A percentile compares a stretch with the other conserved stretches of the same genome.
These are phyloP conservation scores for Chouioia cunea DNA, from an alignment of 2,888 invertebrate species.

Conservation along the genomic window DNA sequence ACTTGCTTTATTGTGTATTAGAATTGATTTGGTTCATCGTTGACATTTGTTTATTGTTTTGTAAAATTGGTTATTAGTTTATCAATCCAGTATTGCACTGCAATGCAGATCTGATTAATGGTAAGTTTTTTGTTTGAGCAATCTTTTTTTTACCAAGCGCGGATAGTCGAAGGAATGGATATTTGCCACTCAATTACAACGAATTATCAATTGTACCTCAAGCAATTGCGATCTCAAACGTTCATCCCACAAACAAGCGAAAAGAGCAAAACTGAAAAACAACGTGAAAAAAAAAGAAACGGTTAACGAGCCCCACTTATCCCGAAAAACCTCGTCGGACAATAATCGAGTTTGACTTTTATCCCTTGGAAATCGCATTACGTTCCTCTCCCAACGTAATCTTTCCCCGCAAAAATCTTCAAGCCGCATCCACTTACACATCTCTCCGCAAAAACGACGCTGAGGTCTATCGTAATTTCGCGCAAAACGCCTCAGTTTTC, in stretches of 20 bases:
- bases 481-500: constrained; percentile 11
- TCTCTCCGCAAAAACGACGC: constrained; percentile 8
- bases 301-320: no score
- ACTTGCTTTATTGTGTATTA: constrained; percentile 1
- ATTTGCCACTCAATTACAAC: no score
- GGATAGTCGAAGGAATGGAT: no score
- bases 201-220: no score
- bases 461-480: constrained; percentile 40
- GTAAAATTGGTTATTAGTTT: background rate
- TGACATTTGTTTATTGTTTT: no score
- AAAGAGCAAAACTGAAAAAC: no score
- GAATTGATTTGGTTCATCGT: background rate
- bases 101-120: constrained; percentile 42
- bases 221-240: background rate
- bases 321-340: background rate
- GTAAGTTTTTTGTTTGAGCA: constrained; percentile 21
- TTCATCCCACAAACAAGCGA: background rate
- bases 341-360: constrained; percentile 34
- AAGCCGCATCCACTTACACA: constrained; percentile 7
- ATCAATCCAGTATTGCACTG: constrained; percentile 4
- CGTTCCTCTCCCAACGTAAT: background rate
- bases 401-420: constrained; percentile 30
- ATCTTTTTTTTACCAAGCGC: no score
- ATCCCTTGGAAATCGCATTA: constrained; percentile 28
- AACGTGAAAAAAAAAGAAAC: no score